These are phyloP conservation scores for Eupeodes luniger DNA, from an alignment of 2,888 invertebrate species.

Conservation along the genomic window DNA sequence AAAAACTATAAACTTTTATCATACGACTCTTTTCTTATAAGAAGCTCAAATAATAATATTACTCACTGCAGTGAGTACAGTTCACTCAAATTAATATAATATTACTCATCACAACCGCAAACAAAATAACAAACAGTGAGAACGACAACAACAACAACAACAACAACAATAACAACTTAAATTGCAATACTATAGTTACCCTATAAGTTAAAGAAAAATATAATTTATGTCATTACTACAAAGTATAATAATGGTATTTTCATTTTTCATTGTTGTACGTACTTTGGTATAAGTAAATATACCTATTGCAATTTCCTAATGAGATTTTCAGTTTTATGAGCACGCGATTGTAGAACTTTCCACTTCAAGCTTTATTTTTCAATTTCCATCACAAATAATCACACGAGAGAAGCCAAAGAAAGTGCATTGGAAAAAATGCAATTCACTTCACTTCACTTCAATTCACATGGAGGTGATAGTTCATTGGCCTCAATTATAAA, in stretches of 20 bases:
- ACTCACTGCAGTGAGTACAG: slow-evolving; percentile 27
- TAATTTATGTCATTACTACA: slow-evolving; percentile 36
- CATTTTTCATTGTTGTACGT: slow-evolving; percentile 30
- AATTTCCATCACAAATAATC: slow-evolving; percentile 18
- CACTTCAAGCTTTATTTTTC: slow-evolving; percentile 28
- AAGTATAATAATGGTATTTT: slow-evolving; percentile 38
- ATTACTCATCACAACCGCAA: slow-evolving; percentile 16
- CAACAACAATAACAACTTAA: slow-evolving; percentile 19
- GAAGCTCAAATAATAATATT: slow-evolving; percentile 30
- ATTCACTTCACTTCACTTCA: slow-evolving; percentile 47
- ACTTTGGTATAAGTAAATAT: background rate
- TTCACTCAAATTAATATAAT: slow-evolving; percentile 7
- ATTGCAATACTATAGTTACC: slow-evolving; percentile 1
- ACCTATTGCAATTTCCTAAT: slow-evolving; percentile 15
- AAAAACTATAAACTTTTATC: slow-evolving; percentile 53
- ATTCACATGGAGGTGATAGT: slow-evolving; percentile 50
- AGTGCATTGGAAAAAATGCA: slow-evolving; percentile 55
- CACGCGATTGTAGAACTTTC: slow-evolving; percentile 72
- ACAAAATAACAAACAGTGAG: background rate
- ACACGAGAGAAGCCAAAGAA: slow-evolving; percentile 73
- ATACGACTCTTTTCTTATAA: background rate
- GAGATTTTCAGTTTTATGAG: slow-evolving; percentile 58
- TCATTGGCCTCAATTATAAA: slow-evolving; percentile 66
- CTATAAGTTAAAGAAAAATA: background rate
- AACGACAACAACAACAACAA: background rate